phyloP scores from a whole-genome alignment of 1,140 invertebrate genomes.

The Sitobion miscanthi region DNA sequence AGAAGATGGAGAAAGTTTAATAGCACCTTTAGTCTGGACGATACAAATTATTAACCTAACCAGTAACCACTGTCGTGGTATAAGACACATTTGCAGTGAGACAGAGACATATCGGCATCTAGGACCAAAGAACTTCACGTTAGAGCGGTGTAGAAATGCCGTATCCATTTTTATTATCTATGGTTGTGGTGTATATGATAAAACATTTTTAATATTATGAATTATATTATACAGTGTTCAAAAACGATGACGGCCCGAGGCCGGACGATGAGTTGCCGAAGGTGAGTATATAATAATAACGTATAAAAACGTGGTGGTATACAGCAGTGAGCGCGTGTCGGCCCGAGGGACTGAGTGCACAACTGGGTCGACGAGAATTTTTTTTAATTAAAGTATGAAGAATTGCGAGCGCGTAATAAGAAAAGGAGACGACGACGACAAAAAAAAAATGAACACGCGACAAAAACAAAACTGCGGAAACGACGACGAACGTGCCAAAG shows the following conservation, averaged over 20 bases:
- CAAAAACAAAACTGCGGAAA: slow-evolving; percentile 38
- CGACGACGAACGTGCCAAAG: slow-evolving; percentile 28
- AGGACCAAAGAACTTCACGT: not conserved
- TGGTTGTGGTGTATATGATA: not conserved
- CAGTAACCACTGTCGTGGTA: not conserved
- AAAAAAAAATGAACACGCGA: slow-evolving; percentile 4
- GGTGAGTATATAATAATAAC: not conserved
- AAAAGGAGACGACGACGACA: not conserved
- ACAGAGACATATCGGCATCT: not conserved
- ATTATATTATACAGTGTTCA: not conserved
- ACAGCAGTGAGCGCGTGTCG: not conserved
- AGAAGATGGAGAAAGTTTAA: too few relatives aligned
- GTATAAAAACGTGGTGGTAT: not conserved
- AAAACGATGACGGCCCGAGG: not conserved
- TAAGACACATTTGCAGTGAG: not conserved
- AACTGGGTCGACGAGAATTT: not conserved
- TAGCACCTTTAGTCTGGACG: not conserved
- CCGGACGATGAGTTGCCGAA: not conserved
- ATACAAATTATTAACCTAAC: not conserved
- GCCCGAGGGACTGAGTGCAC: not conserved
- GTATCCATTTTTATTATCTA: not conserved
- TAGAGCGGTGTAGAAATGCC: not conserved
- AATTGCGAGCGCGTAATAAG: slow-evolving; percentile 23
- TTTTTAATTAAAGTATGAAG: slow-evolving; percentile 49
- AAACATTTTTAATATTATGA: not conserved